phyloP scores from a whole-genome alignment of 64 coral and sea anemone species.

The Montipora cactus region DNA sequence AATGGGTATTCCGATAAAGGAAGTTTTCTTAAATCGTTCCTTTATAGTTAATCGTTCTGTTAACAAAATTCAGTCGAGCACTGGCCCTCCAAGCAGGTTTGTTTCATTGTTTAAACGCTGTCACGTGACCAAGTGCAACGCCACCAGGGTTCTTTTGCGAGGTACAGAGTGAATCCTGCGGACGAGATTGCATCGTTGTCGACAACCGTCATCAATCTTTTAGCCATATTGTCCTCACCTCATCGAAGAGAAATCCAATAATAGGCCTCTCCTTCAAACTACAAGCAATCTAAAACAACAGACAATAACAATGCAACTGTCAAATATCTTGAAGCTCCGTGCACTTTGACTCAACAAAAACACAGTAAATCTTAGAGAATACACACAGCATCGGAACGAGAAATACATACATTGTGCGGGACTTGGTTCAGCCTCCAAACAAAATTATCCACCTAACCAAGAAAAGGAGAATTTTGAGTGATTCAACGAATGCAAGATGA shows the following conservation, averaged over 20 bases:
- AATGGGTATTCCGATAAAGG: too few relatives aligned
- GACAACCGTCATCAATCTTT: not conserved
- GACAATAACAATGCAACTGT: not conserved
- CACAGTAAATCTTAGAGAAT: not conserved
- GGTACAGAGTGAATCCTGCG: too few relatives aligned
- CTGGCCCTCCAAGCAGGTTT: too few relatives aligned
- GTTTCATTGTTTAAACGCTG: too few relatives aligned
- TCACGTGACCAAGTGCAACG: too few relatives aligned
- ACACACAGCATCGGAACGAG: not conserved
- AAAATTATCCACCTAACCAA: slow-evolving; percentile 34
- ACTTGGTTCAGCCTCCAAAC: slow-evolving; percentile 43
- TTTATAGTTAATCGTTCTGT: too few relatives aligned
- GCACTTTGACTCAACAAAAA: too few relatives aligned
- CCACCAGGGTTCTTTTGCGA: too few relatives aligned
- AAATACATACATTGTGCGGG: slow-evolving; percentile 55
- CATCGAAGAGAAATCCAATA: slow-evolving; percentile 78
- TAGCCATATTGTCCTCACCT: slow-evolving; percentile 57
- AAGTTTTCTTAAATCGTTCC: too few relatives aligned
- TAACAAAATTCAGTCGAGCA: too few relatives aligned
- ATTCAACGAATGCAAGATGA: not conserved
- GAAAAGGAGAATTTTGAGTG: not conserved
- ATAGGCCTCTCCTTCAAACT: slow-evolving; percentile 74
- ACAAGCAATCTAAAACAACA: slow-evolving; percentile 69
- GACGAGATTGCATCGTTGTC: too few relatives aligned
- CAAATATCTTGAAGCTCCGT: too few relatives aligned